These are phyloP conservation scores for Coracopsis vasa DNA, from an alignment of 2,113 vertebrate species.

Conservation along the genomic window DNA sequence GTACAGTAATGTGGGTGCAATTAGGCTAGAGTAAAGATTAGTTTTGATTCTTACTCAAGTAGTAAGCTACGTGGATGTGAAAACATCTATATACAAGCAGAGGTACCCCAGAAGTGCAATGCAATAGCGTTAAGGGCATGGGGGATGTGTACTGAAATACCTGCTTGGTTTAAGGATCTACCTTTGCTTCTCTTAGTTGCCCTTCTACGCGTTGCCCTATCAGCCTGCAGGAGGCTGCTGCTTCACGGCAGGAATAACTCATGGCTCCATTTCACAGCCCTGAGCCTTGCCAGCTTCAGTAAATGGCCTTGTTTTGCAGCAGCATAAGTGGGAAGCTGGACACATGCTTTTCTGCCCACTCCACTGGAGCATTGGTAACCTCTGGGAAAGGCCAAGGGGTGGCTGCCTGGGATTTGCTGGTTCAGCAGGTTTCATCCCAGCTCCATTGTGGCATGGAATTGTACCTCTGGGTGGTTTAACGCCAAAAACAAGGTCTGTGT, in stretches of 20 bases:
- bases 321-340: not conserved
- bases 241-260: not conserved
- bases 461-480: not conserved
- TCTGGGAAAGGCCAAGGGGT: not conserved
- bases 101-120: not conserved
- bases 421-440: not conserved
- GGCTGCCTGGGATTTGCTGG: not conserved
- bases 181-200: not conserved
- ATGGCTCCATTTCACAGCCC: not conserved
- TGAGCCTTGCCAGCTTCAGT: not conserved
- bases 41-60: not conserved
- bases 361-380: not conserved
- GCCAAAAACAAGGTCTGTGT: not conserved
- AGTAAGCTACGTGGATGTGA: not conserved
- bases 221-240: not conserved
- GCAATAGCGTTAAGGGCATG: rapidly evolving
- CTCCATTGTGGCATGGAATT: not conserved
- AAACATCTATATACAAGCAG: not conserved
- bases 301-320: not conserved
- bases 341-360: not conserved
- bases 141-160: not conserved
- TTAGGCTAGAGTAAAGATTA: not conserved
- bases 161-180: not conserved
- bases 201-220: not conserved
- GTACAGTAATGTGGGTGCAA: not conserved